Conservation (phyloP, 1,140 invertebrate genomes). For the Orchesella cincta region DNA sequence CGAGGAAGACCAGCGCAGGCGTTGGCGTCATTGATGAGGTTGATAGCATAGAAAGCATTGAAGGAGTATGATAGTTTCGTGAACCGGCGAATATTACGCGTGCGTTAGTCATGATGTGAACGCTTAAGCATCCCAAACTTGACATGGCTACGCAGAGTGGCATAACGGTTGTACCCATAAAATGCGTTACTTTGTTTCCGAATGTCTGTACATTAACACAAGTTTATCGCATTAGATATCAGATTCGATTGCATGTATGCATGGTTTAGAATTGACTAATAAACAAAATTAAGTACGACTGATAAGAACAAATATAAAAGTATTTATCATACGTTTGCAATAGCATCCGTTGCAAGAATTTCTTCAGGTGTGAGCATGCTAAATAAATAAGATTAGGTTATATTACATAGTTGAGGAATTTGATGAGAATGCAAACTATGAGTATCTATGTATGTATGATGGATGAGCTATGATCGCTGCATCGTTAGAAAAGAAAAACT, state of each 20-base stretch:
- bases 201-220: conserved; percentile 66
- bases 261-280: background rate
- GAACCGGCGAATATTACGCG: conserved; percentile 79
- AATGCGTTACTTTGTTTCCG: conserved; percentile 75
- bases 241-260: background rate
- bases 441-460: no score
- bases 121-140: conserved; percentile 83
- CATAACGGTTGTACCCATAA: conserved; percentile 67
- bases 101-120: conserved; percentile 84
- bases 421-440: no score
- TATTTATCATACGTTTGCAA: conserved; percentile 74
- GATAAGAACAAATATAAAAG: background rate
- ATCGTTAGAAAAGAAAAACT: no score
- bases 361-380: conserved; percentile 77
- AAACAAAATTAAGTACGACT: background rate
- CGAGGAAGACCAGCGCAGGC: conserved; percentile 73
- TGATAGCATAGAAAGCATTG: conserved; percentile 84
- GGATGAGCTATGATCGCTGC: no score
- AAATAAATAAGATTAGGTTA: no score
- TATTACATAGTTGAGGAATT: no score
- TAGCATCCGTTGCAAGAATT: conserved; percentile 79
- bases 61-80: conserved; percentile 82
- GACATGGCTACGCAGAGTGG: conserved; percentile 84
- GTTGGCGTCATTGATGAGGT: conserved; percentile 80
- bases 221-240: background rate